Evolutionary conservation across 53 echinoderm and acorn worm species (phyloP), one percentile per base, ranked within the genome.

Genomic region (Actinopyga echinites): DNA sequence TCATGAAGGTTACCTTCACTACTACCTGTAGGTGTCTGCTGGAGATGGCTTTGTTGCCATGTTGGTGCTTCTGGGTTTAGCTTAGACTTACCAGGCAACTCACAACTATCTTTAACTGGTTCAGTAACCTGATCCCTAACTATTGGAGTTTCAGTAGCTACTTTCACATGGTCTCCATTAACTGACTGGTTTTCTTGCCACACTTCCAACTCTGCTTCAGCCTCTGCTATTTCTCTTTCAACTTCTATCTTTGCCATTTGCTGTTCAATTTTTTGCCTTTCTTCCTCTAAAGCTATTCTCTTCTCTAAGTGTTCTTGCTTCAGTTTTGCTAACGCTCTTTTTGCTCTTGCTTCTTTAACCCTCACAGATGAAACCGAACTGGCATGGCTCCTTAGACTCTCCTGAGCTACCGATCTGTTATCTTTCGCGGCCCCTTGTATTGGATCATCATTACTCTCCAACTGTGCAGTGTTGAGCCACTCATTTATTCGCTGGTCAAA

Each of bases 211-310:
- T 77, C 77, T 42, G 56, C 75, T 9, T 85, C 56, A 62, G 75
- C 67, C 40, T 75, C 58, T 26, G 80, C 86, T 26, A 36, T 58
- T 53, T 74, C 74, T 57, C 36, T 54, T 29, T 85, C 79, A 53
- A 89, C 49, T 43, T 90, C 56, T 26, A 89, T 44, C 30, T 83
- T 52, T 1, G 69, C 80, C 82, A 82, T 80, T 35, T 82, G 82
- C 13, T 65, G 61, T 68, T 86, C 71, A 9, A 90, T 30, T 15
- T 26, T 53, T 55, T 86, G 89, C 44, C 73, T 43, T 22, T 86
- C 58, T 52, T 73, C 71, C 22, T 71, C 44, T 59, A 77, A 84
- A 1, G 75, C 65, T 38, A 28, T 65, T 57, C 38, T 84, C 26
- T 24, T 32, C 21, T 78, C 30, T 1, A 83, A 75, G 25, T 82